These are phyloP conservation scores for Etia nguti DNA, from an alignment of 2,113 vertebrate genomes.

Conservation along the genomic window DNA sequence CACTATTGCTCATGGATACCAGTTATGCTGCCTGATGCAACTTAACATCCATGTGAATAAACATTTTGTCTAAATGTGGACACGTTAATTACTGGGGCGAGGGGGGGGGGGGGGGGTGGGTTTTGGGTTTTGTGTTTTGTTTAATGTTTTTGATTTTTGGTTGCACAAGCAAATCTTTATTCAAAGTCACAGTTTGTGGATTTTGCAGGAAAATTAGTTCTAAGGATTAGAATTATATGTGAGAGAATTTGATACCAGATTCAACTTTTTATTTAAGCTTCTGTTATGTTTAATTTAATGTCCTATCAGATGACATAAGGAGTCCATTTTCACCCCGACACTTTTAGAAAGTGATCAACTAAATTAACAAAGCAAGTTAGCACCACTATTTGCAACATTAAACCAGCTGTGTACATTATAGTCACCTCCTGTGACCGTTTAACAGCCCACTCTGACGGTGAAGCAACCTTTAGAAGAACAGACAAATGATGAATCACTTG, in stretches of 20 bases:
- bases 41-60: not conserved
- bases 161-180: not conserved
- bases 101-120: too few relatives aligned
- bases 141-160: not conserved
- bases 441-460: not conserved
- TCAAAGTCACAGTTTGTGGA: not conserved
- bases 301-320: not conserved
- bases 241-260: not conserved
- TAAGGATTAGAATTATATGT: not conserved
- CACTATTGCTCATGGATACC: not conserved
- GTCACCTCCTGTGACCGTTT: accelerated
- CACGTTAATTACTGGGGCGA: too few relatives aligned
- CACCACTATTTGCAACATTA: accelerated
- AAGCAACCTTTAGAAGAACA: not conserved
- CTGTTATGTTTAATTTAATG: accelerated
- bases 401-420: not conserved
- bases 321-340: not conserved
- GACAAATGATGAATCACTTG: not conserved
- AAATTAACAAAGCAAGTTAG: not conserved
- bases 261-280: not conserved
- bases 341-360: not conserved
- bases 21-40: accelerated
- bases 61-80: accelerated
- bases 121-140: not conserved
- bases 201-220: not conserved